Conservation (phyloP, 2,888 invertebrate species). For the Vesta saturnalis region DNA sequence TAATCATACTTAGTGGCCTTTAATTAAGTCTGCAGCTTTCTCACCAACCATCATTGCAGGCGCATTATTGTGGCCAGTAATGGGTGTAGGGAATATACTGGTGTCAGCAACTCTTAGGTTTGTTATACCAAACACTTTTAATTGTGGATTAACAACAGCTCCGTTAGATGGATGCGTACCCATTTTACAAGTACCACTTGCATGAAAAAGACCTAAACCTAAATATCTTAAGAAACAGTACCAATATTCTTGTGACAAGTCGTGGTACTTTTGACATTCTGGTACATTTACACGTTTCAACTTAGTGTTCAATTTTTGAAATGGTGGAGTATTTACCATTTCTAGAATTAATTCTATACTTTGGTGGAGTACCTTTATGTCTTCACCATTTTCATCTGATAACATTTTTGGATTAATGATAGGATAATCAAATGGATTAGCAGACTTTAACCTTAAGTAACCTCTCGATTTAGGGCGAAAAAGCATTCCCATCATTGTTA, state of each 20-base stretch:
- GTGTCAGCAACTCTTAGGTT: neutral
- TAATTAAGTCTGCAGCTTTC: conserved; percentile 64
- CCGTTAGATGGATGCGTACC: conserved; percentile 34
- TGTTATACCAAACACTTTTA: conserved; percentile 64
- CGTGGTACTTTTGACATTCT: conserved; percentile 65
- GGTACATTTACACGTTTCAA: conserved; percentile 66
- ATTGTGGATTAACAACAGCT: conserved; percentile 67
- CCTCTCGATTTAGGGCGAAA: conserved; percentile 2
- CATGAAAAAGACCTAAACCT: conserved; percentile 72
- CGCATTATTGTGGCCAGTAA: conserved; percentile 65
- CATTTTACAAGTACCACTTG: conserved; percentile 69
- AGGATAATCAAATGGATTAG: no score
- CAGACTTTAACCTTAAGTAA: neutral
- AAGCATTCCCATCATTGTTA: neutral
- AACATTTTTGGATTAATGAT: neutral
- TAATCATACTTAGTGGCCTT: no score
- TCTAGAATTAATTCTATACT: conserved; percentile 42
- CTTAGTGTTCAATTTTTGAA: conserved; percentile 68
- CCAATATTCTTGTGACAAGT: conserved; percentile 73
- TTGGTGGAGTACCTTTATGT: neutral
- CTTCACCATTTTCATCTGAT: neutral
- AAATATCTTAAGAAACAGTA: conserved; percentile 66
- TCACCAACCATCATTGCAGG: conserved; percentile 68
- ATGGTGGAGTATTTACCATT: conserved; percentile 62
- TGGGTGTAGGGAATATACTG: conserved; percentile 62